A percentile compares a stretch with the other conserved stretches of the same genome.
Conservation (phyloP, 2,888 invertebrate species). For the Teleiodes luculella region DNA sequence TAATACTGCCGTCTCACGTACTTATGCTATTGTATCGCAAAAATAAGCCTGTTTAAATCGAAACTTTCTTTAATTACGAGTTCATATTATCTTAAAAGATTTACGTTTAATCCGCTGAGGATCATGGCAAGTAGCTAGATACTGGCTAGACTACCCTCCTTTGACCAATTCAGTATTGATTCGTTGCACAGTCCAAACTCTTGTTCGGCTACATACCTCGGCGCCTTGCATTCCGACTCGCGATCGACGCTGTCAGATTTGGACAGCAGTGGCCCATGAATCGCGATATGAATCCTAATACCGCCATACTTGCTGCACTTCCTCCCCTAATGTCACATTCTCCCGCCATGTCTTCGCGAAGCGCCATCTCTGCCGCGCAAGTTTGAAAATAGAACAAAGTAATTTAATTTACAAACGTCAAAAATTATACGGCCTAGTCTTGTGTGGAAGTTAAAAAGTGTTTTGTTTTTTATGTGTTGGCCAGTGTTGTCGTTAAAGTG, state of each 20-base stretch:
- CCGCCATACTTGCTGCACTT: conserved; percentile 43
- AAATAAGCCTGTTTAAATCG: too few relatives aligned
- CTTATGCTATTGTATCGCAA: neutral
- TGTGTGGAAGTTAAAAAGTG: neutral
- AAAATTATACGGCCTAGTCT: neutral
- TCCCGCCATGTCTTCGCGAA: conserved; percentile 30
- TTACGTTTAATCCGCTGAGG: too few relatives aligned
- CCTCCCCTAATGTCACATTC: conserved; percentile 44
- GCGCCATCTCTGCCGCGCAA: neutral
- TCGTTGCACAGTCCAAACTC: neutral
- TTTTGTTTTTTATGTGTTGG: neutral
- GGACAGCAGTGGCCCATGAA: neutral
- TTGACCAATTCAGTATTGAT: too few relatives aligned
- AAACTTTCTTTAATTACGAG: too few relatives aligned
- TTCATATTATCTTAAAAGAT: too few relatives aligned
- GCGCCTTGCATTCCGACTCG: neutral
- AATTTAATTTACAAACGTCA: neutral
- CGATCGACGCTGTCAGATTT: neutral
- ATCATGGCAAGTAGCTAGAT: too few relatives aligned
- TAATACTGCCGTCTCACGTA: too few relatives aligned
- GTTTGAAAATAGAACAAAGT: neutral
- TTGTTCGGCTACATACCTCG: neutral
- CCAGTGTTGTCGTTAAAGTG: neutral
- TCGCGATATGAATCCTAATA: conserved; percentile 48
- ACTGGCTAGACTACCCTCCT: too few relatives aligned